These are phyloP conservation scores for Pseudorhombus dupliciocellatus DNA, from an alignment of 2,113 vertebrate genomes.

Conservation along the genomic window DNA sequence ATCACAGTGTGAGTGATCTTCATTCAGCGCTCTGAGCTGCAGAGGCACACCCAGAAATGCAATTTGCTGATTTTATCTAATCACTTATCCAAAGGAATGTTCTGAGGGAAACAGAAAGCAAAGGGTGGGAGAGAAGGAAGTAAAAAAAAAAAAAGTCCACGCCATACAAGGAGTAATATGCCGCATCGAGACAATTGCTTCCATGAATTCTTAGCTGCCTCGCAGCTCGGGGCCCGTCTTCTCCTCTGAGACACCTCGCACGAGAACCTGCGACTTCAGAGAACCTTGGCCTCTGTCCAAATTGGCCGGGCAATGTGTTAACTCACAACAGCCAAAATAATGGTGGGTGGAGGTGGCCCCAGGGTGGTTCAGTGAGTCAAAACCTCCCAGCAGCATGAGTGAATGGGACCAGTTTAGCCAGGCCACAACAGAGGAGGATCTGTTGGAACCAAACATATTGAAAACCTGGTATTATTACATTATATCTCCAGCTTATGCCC, in stretches of 20 bases:
- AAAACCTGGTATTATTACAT: not conserved
- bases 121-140: constrained; percentile 24
- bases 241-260: not conserved
- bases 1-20: not conserved
- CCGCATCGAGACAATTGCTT: constrained; percentile 14
- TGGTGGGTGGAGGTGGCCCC: not conserved
- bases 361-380: too few relatives aligned
- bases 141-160: too few relatives aligned
- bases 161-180: too few relatives aligned
- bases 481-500: not conserved
- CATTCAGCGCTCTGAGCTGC: not conserved
- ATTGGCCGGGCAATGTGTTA: not conserved
- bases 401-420: not conserved
- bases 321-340: not conserved
- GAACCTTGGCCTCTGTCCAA: not conserved
- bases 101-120: constrained; percentile 15
- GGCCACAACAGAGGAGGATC: not conserved
- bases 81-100: constrained; percentile 41
- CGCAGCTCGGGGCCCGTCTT: not conserved
- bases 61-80: constrained; percentile 30
- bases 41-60: not conserved
- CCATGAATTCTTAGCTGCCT: constrained; percentile 2
- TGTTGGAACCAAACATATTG: not conserved
- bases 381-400: not conserved
- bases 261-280: not conserved